Evolutionary conservation across 2,888 invertebrate species (phyloP).

Genomic region (Linnaemya vulpina): DNA sequence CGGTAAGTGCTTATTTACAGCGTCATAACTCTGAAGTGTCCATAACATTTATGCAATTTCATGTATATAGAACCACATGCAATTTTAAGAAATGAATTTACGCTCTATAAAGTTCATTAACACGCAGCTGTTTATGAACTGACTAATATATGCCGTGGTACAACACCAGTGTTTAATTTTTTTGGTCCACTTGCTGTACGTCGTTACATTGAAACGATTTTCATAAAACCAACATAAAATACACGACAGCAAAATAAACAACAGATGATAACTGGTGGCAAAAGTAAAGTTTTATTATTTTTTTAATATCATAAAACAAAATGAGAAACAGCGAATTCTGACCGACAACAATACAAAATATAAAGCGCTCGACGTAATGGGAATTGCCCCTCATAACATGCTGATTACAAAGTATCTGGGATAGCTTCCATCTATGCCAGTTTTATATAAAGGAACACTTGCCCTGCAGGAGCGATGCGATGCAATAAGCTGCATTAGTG

Average conservation of each 20-base stretch:
- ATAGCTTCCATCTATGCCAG: slow-evolving; percentile 24
- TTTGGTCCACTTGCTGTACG: not conserved
- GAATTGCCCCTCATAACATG: slow-evolving; percentile 35
- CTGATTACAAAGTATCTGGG: slow-evolving; percentile 38
- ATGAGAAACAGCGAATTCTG: slow-evolving; percentile 22
- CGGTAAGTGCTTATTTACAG: too few relatives aligned
- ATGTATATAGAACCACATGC: too few relatives aligned
- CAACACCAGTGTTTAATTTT: too few relatives aligned
- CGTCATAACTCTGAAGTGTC: too few relatives aligned
- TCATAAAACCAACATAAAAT: not conserved
- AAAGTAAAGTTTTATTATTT: not conserved
- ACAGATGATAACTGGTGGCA: slow-evolving; percentile 25
- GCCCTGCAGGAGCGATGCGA: not conserved
- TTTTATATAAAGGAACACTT: not conserved
- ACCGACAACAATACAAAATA: not conserved
- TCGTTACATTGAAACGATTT: not conserved
- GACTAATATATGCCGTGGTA: too few relatives aligned
- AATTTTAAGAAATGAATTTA: too few relatives aligned
- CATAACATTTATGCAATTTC: too few relatives aligned
- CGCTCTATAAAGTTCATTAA: too few relatives aligned
- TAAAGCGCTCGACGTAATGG: slow-evolving; percentile 24
- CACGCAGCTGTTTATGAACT: too few relatives aligned
- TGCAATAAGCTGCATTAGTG: not conserved
- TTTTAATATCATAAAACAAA: slow-evolving; percentile 15
- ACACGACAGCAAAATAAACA: not conserved